These are phyloP conservation scores for Dasyornis broadbenti DNA, from an alignment of 2,113 vertebrate genomes.

Conservation along the genomic window DNA sequence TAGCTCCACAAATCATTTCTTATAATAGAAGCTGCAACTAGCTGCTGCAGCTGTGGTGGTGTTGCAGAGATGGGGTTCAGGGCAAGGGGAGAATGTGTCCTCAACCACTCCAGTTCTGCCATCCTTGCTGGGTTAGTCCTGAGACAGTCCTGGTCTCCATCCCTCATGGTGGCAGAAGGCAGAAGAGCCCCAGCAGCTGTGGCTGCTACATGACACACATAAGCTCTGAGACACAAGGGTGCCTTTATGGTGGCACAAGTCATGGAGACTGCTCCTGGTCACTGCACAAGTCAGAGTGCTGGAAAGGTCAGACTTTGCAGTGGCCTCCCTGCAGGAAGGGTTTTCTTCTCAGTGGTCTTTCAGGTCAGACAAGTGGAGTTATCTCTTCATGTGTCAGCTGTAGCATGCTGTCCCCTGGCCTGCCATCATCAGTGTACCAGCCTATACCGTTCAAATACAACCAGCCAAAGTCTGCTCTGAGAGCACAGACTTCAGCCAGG, in stretches of 20 bases:
- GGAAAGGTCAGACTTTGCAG: not conserved
- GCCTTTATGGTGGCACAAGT: not conserved
- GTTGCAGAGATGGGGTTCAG: not conserved
- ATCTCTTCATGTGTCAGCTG: not conserved
- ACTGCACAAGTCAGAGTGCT: not conserved
- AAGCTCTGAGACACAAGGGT: not conserved
- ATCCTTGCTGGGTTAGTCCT: not conserved
- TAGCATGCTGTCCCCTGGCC: not conserved
- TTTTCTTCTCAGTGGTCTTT: not conserved
- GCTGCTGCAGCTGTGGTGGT: not conserved
- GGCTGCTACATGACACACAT: not conserved
- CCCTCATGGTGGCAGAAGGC: not conserved
- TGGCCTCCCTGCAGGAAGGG: not conserved
- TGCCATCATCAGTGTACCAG: rapidly evolving
- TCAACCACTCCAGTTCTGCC: not conserved
- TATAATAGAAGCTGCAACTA: not conserved
- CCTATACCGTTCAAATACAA: not conserved
- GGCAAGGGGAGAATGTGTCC: not conserved
- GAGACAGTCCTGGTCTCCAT: not conserved
- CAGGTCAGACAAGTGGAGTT: not conserved
- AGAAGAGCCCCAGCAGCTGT: not conserved
- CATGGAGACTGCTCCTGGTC: not conserved
- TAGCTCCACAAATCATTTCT: not conserved
- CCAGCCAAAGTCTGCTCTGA: not conserved
- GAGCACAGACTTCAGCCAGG: not conserved